These are phyloP conservation scores for Lepidonotus clava DNA, from an alignment of 2,888 invertebrate species.

Conservation along the genomic window DNA sequence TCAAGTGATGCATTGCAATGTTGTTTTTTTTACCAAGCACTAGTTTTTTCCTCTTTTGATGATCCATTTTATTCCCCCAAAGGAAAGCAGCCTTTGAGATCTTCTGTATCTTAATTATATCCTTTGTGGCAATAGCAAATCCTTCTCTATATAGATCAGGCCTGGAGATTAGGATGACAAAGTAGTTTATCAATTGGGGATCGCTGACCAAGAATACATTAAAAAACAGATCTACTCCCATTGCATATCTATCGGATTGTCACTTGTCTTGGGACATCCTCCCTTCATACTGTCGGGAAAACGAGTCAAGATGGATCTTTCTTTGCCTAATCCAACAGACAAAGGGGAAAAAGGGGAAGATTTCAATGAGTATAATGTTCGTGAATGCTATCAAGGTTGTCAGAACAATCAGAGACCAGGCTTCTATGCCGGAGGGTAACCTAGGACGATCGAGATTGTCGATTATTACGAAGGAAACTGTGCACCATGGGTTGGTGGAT, in stretches of 20 bases:
- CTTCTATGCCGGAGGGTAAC: too few species aligned
- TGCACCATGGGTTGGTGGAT: too few species aligned
- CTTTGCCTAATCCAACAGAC: not conserved
- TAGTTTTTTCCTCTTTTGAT: not conserved
- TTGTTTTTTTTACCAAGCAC: too few species aligned
- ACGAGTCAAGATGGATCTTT: too few species aligned
- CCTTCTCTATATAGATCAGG: not conserved
- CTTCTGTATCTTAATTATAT: constrained; percentile 42
- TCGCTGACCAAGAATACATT: not conserved
- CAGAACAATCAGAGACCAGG: not conserved
- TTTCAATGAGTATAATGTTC: not conserved
- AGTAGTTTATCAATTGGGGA: not conserved
- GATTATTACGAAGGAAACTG: too few species aligned
- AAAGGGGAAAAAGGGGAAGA: not conserved
- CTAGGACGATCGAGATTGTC: too few species aligned
- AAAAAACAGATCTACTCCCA: not conserved
- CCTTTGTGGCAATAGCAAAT: constrained; percentile 1
- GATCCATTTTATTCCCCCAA: constrained; percentile 19
- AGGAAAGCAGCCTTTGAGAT: not conserved
- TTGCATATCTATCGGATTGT: not conserved
- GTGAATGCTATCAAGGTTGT: not conserved
- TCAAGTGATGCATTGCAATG: too few species aligned
- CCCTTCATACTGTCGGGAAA: not conserved
- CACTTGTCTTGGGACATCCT: not conserved
- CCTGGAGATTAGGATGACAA: not conserved